Evolutionary conservation across 2,888 invertebrate genomes (phyloP).

Genomic region (Esperia sulphurella): DNA sequence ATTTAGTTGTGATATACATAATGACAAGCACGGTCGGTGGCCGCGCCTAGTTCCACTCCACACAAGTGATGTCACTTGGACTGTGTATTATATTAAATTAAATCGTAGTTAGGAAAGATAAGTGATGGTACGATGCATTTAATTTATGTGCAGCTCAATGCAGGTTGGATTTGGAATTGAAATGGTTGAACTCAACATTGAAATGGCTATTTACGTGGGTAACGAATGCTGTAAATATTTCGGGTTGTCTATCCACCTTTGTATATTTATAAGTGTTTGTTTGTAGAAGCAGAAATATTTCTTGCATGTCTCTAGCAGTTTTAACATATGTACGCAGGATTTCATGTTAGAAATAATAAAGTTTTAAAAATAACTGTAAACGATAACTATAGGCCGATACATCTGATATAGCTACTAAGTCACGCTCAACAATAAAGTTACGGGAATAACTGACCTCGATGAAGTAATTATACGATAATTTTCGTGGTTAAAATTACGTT

Average conservation of each 20-base stretch:
- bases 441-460: no score
- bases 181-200: slow-evolving; percentile 10
- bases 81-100: slow-evolving; percentile 45
- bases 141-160: slow-evolving; percentile 41
- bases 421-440: no score
- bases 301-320: no score
- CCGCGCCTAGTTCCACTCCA: slow-evolving; percentile 54
- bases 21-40: slow-evolving; percentile 29
- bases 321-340: no score
- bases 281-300: no score
- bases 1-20: slow-evolving; percentile 70
- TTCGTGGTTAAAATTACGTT: not conserved
- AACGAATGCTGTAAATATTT: no score
- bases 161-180: slow-evolving; percentile 39
- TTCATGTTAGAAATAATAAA: no score
- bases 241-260: no score
- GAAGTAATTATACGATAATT: not conserved
- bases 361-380: no score
- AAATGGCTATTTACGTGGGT: not conserved
- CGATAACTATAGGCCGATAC: no score
- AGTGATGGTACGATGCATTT: slow-evolving; percentile 69
- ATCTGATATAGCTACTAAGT: no score
- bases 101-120: slow-evolving; percentile 73
- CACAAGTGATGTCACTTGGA: slow-evolving; percentile 66
- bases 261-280: no score